These are phyloP conservation scores for Hedya salicella DNA, from an alignment of 2,888 invertebrate genomes.

Conservation along the genomic window DNA sequence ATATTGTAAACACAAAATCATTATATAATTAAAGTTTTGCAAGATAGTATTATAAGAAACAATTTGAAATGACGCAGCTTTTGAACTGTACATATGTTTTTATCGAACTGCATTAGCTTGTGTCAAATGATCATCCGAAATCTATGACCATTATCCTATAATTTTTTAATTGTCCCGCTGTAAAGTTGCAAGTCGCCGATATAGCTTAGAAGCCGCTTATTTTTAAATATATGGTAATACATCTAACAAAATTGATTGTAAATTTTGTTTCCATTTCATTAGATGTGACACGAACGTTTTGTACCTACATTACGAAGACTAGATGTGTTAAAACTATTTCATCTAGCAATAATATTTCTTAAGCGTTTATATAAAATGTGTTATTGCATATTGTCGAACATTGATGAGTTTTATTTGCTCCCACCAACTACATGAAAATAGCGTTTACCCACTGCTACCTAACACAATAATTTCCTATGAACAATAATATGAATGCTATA, in stretches of 20 bases:
- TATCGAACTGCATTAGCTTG: too few relatives aligned
- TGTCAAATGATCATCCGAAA: too few relatives aligned
- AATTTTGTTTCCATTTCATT: neutral
- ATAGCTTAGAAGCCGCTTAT: neutral
- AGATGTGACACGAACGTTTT: conserved; percentile 6
- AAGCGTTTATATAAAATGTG: conserved; percentile 9
- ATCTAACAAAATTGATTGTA: neutral
- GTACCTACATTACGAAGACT: conserved; percentile 3
- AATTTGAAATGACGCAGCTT: neutral
- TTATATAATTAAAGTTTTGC: too few relatives aligned
- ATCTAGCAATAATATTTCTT: conserved; percentile 35
- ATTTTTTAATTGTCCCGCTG: too few relatives aligned
- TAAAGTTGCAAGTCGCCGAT: too few relatives aligned
- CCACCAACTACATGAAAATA: neutral
- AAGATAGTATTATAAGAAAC: too few relatives aligned
- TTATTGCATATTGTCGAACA: neutral
- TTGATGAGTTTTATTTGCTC: neutral
- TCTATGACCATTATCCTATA: too few relatives aligned
- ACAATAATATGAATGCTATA: conserved; percentile 31
- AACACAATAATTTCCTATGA: conserved; percentile 36
- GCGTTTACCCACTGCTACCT: conserved; percentile 6
- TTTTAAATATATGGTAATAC: neutral
- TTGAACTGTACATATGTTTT: too few relatives aligned
- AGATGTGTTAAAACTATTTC: conserved; percentile 7
- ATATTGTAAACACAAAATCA: too few relatives aligned